Conservation (phyloP, 2,797 vertebrate genomes). For the Pagetopsis macropterus region DNA sequence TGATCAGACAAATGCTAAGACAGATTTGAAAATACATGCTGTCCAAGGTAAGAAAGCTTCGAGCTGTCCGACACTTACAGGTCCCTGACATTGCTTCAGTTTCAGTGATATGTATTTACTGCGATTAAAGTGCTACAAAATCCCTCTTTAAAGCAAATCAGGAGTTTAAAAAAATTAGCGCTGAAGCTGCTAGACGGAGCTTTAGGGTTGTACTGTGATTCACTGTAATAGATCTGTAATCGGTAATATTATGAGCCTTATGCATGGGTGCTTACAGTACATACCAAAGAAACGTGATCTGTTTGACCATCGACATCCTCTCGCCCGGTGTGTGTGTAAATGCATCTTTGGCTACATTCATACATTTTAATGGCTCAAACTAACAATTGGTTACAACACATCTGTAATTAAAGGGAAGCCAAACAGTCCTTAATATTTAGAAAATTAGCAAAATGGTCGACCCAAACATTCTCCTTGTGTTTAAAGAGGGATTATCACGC, state of each 20-base stretch:
- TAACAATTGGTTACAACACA: neutral
- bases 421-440: neutral
- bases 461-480: slow-evolving; percentile 37
- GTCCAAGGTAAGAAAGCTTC: slow-evolving; percentile 80
- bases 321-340: neutral
- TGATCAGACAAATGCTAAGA: slow-evolving; percentile 63
- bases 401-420: neutral
- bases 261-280: slow-evolving; percentile 26
- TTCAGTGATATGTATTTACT: slow-evolving; percentile 57
- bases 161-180: slow-evolving; percentile 40
- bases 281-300: slow-evolving; percentile 17
- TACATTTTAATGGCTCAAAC: neutral
- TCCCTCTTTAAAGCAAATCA: slow-evolving; percentile 80
- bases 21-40: slow-evolving; percentile 68
- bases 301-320: neutral
- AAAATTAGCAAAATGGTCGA: neutral
- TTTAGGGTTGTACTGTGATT: slow-evolving; percentile 25
- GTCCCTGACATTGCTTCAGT: slow-evolving; percentile 62
- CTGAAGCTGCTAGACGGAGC: slow-evolving; percentile 14
- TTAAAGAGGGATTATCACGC: slow-evolving; percentile 78
- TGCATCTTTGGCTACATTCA: neutral
- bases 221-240: slow-evolving; percentile 6
- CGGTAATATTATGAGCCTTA: neutral
- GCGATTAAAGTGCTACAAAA: slow-evolving; percentile 59
- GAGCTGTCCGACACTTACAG: slow-evolving; percentile 56